Percentiles rank a stretch among this genome's conserved stretches.
Conservation (phyloP, 1,140 invertebrate genomes). For the Cydia splendana region DNA sequence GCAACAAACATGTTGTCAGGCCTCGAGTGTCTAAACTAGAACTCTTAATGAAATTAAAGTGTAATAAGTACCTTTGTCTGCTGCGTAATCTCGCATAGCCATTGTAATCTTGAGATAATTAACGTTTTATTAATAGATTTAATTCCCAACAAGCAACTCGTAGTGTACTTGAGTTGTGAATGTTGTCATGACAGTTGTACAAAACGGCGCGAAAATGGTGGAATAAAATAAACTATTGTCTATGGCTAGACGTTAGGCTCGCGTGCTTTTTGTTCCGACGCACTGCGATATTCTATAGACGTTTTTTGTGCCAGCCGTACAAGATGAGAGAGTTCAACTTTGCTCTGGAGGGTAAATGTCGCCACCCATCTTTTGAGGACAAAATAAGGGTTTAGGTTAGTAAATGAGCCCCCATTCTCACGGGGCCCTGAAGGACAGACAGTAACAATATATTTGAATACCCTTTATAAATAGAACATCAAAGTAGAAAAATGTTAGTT, state of each 20-base stretch:
- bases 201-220: conserved; percentile 25
- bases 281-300: not conserved
- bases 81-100: conserved; percentile 75
- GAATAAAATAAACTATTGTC: not conserved
- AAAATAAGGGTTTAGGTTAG: too few relatives aligned
- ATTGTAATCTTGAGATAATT: conserved; percentile 45
- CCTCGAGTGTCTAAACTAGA: conserved; percentile 5
- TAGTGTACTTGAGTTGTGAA: not conserved
- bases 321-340: too few relatives aligned
- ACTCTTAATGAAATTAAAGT: not conserved
- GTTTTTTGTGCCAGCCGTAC: too few relatives aligned
- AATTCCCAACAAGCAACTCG: not conserved
- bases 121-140: not conserved
- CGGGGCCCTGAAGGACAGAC: too few relatives aligned
- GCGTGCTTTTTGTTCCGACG: not conserved
- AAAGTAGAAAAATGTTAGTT: too few relatives aligned
- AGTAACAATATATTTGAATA: too few relatives aligned
- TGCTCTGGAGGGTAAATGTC: too few relatives aligned
- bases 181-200: conserved; percentile 19
- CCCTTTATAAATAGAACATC: too few relatives aligned
- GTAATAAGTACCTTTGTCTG: conserved; percentile 72
- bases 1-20: conserved; percentile 48
- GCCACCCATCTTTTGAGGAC: too few relatives aligned
- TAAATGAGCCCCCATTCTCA: too few relatives aligned
- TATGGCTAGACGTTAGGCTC: conserved; percentile 5